A percentile compares a stretch with the other conserved stretches of the same genome.
Evolutionary conservation across 2,888 invertebrate genomes (phyloP).

Genomic region (Melanargia galathea): DNA sequence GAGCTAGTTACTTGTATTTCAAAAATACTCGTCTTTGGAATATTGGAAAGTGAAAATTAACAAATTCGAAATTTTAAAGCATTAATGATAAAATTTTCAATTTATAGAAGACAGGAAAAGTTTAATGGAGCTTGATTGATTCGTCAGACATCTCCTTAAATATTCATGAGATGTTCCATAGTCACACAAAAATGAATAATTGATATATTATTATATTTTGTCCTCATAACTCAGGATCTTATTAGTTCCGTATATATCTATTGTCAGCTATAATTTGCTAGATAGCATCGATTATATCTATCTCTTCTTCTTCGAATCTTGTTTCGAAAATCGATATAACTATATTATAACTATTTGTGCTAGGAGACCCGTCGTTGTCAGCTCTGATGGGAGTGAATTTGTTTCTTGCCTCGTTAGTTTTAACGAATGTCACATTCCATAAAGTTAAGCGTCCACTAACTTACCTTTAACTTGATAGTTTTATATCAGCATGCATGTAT

Average conservation of each 20-base stretch:
- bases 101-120: conserved; percentile 48
- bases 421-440: conserved; percentile 48
- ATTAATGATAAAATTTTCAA: conserved; percentile 46
- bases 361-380: conserved; percentile 18
- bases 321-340: conserved; percentile 25
- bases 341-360: background rate
- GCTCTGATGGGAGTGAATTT: conserved; percentile 39
- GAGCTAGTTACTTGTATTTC: background rate
- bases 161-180: conserved; percentile 28
- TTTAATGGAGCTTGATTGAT: conserved; percentile 50
- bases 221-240: no score
- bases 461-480: background rate
- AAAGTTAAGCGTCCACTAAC: conserved; percentile 21
- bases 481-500: no score
- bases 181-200: conserved; percentile 10
- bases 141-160: conserved; percentile 43
- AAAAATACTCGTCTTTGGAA: no score
- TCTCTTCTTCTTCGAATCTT: conserved; percentile 17
- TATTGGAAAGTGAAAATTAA: conserved; percentile 24
- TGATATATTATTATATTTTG: no score
- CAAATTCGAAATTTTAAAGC: conserved; percentile 27
- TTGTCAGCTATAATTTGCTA: background rate
- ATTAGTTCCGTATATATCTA: background rate
- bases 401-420: conserved; percentile 51
- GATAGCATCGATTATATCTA: conserved; percentile 3